phyloP scores from a whole-genome alignment of 2,797 vertebrate species.

The Trematomus bernacchii region DNA sequence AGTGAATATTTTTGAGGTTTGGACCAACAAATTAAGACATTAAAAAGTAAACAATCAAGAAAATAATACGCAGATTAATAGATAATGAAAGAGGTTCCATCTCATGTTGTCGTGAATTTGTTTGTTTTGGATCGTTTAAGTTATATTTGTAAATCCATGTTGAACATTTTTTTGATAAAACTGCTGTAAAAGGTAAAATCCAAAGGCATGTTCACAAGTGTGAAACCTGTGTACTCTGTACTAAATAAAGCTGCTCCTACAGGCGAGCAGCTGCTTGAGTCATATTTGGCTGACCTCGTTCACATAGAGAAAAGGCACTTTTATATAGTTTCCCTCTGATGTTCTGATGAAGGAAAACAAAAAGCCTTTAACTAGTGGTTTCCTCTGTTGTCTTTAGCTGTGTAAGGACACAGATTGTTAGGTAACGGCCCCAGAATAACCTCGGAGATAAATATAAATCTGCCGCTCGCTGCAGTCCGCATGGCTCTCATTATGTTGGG shows the following conservation, averaged over 20 bases:
- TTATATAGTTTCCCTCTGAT: conserved; percentile 13
- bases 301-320: conserved; percentile 14
- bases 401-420: conserved; percentile 9
- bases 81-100: no score
- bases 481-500: conserved; percentile 40
- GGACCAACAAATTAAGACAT: no score
- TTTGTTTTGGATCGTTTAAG: no score
- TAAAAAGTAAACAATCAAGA: no score
- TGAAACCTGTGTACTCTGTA: background rate
- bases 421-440: conserved; percentile 22
- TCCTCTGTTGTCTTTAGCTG: conserved; percentile 32
- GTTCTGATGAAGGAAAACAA: background rate
- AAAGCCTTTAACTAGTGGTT: conserved; percentile 43
- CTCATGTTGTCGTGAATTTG: no score
- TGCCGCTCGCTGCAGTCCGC: conserved; percentile 7
- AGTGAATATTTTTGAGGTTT: no score
- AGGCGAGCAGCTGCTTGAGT: conserved; percentile 2
- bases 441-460: conserved; percentile 4
- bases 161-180: no score
- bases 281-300: background rate
- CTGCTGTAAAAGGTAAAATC: no score
- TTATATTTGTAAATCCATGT: no score
- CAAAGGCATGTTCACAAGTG: no score
- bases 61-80: no score
- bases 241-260: background rate